Percentiles rank a stretch among this genome's conserved stretches.
Conservation (phyloP, 2,888 invertebrate genomes). For the Epistrophella euchroma region DNA sequence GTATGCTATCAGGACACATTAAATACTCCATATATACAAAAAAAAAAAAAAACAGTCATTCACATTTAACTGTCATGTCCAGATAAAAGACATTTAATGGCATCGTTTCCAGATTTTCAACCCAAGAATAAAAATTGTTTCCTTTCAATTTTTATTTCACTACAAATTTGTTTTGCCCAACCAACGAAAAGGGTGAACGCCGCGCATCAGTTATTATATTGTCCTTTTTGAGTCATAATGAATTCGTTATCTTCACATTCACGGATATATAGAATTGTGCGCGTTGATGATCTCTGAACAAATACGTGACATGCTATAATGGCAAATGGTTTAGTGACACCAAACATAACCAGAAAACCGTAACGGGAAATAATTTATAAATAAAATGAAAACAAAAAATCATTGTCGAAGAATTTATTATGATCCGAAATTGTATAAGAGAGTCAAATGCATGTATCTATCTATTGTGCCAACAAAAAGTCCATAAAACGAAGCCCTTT, state of each 20-base stretch:
- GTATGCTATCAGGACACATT: not conserved
- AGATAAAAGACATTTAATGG: slow-evolving; percentile 63
- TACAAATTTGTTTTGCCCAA: slow-evolving; percentile 2
- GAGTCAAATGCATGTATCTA: slow-evolving; percentile 8
- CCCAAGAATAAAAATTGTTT: not conserved
- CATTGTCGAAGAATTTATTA: slow-evolving; percentile 65
- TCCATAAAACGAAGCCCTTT: slow-evolving; percentile 39
- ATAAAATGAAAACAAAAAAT: slow-evolving; percentile 34
- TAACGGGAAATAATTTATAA: slow-evolving; percentile 51
- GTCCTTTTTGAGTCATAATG: slow-evolving; percentile 53
- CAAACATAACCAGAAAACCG: slow-evolving; percentile 31
- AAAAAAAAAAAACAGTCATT: not conserved
- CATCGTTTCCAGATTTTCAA: slow-evolving; percentile 39
- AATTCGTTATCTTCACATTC: slow-evolving; percentile 70
- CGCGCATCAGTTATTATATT: slow-evolving; percentile 7
- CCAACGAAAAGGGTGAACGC: slow-evolving; percentile 35
- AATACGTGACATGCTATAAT: slow-evolving; percentile 75
- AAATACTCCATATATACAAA: slow-evolving; percentile 3
- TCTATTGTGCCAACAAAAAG: slow-evolving; percentile 48
- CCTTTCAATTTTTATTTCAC: not conserved
- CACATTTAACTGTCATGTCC: slow-evolving; percentile 29
- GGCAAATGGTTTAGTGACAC: slow-evolving; percentile 61
- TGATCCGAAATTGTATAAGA: slow-evolving; percentile 27
- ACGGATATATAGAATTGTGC: slow-evolving; percentile 39
- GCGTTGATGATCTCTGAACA: slow-evolving; percentile 70